Percentiles rank a stretch among this genome's conserved stretches.
Evolutionary conservation across 1,140 invertebrate species (phyloP).

Genomic region (Bombus difficillimus): DNA sequence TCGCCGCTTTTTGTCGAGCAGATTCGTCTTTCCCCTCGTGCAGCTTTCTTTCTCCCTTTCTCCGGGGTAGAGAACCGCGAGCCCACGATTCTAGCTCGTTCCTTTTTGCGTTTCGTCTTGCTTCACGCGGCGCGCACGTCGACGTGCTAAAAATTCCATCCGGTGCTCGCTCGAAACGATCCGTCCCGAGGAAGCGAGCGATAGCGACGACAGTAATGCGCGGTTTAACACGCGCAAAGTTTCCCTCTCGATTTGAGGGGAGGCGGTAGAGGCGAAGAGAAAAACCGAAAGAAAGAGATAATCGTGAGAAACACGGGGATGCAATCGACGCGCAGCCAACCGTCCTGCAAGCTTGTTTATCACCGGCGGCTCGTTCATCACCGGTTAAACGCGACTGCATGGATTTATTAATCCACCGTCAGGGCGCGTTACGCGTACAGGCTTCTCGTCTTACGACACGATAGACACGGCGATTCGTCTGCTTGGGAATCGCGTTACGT

Average conservation of each 20-base stretch:
- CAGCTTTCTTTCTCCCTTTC: background rate
- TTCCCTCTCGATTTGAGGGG: background rate
- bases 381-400: constrained; percentile 8
- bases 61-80: background rate
- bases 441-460: constrained; percentile 39
- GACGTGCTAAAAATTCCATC: background rate
- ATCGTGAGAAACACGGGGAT: background rate
- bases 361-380: constrained; percentile 23
- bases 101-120: background rate
- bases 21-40: constrained; percentile 7
- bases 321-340: background rate
- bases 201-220: too few relatives aligned
- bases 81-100: background rate
- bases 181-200: background rate
- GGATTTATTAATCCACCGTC: constrained; percentile 35
- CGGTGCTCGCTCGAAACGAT: background rate
- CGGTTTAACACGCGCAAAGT: too few relatives aligned
- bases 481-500: constrained; percentile 61
- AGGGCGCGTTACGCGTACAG: constrained; percentile 7
- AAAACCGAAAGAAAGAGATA: background rate
- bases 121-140: too few relatives aligned
- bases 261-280: too few relatives aligned
- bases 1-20: constrained; percentile 51
- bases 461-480: constrained; percentile 51
- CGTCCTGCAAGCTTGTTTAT: background rate